Evolutionary conservation across 2,113 vertebrate genomes (phyloP).

Genomic region (Pristiophorus japonicus): DNA sequence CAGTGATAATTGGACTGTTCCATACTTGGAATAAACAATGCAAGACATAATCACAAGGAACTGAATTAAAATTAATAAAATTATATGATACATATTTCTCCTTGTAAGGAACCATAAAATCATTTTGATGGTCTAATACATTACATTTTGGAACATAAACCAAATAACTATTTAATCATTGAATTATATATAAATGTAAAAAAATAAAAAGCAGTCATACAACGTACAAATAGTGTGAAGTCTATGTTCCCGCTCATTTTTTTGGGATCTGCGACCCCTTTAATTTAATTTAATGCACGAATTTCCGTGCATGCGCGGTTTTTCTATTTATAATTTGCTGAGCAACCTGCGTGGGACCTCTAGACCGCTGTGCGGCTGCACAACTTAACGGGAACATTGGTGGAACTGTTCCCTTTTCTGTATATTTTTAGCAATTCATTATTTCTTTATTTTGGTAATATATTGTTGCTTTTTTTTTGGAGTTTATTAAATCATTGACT

Average conservation of each 20-base stretch:
- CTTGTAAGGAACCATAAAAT: not conserved
- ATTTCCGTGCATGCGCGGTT: no score
- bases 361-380: no score
- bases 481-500: not conserved
- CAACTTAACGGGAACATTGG: no score
- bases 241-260: not conserved
- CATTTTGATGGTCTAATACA: not conserved
- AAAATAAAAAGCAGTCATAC: not conserved
- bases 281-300: no score
- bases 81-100: not conserved
- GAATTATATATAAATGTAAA: not conserved
- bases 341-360: no score
- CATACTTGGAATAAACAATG: not conserved
- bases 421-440: not conserved
- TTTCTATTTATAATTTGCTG: no score
- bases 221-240: not conserved
- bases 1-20: not conserved
- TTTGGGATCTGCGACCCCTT: no score
- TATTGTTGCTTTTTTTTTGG: not conserved
- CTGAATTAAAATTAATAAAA: not conserved
- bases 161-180: not conserved
- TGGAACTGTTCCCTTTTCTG: not conserved
- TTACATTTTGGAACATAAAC: not conserved
- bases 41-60: not conserved
- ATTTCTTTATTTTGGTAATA: not conserved